These are phyloP conservation scores for Corvus hawaiiensis DNA, from an alignment of 2,113 vertebrate species.

Conservation along the genomic window DNA sequence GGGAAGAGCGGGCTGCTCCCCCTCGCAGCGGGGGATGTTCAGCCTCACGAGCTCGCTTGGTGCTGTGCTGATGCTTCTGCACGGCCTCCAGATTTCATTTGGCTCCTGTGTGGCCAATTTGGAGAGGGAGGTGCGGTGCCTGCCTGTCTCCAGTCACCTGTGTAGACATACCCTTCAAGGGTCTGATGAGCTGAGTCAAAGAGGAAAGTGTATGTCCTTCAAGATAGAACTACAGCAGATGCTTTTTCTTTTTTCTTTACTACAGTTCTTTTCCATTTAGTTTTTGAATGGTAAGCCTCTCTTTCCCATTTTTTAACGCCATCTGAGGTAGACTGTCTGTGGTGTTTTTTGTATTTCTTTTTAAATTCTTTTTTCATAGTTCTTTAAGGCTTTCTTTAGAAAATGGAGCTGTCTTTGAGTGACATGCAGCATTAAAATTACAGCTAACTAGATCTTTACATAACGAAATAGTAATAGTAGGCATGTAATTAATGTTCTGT, in stretches of 20 bases:
- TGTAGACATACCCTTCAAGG: background rate
- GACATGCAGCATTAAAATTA: background rate
- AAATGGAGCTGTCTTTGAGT: background rate
- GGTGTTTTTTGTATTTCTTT: background rate
- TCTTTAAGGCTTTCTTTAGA: background rate
- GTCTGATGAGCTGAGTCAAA: background rate
- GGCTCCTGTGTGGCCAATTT: background rate
- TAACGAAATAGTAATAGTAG: background rate
- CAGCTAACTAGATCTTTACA: background rate
- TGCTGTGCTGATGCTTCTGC: background rate
- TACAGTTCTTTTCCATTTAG: background rate
- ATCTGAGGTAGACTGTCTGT: background rate
- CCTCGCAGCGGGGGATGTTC: rapidly evolving
- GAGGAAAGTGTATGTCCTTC: background rate
- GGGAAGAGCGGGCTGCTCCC: background rate
- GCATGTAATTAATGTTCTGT: background rate
- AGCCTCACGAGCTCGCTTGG: rapidly evolving
- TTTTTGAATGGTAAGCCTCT: background rate
- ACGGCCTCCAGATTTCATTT: background rate
- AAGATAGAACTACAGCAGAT: background rate
- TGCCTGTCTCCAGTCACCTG: background rate
- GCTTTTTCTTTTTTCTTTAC: background rate
- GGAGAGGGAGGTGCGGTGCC: background rate
- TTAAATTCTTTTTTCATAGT: background rate
- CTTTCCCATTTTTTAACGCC: background rate